A percentile compares a stretch with the other conserved stretches of the same genome.
Evolutionary conservation across 64 coral and sea anemone genomes (phyloP).

Genomic region (Pachyseris speciosa): DNA sequence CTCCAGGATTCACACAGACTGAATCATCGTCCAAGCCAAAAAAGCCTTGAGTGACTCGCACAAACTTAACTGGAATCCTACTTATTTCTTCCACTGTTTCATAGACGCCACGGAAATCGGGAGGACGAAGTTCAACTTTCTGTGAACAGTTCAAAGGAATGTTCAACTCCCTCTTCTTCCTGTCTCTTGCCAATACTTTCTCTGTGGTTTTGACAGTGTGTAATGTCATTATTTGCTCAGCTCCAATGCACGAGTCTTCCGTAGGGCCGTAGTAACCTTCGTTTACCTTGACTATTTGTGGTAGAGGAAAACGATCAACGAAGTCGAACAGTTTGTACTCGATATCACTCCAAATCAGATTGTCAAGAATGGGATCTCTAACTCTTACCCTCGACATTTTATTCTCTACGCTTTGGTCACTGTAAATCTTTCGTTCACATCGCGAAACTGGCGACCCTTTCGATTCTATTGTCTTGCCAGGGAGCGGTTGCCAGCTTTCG

Average conservation of each 20-base stretch:
- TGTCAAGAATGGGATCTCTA: slow-evolving; percentile 53
- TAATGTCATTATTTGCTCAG: slow-evolving; percentile 81
- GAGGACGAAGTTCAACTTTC: slow-evolving; percentile 81
- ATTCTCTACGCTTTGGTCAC: neutral
- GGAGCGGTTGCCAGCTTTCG: neutral
- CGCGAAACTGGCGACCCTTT: no score
- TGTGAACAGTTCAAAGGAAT: slow-evolving; percentile 96
- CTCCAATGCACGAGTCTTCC: slow-evolving; percentile 92
- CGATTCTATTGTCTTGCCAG: no score
- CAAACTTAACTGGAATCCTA: slow-evolving; percentile 48
- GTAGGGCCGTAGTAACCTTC: slow-evolving; percentile 93
- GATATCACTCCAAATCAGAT: slow-evolving; percentile 79
- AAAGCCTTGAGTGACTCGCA: slow-evolving; percentile 89
- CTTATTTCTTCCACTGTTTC: slow-evolving; percentile 77
- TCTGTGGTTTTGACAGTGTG: slow-evolving; percentile 84
- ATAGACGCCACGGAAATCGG: slow-evolving; percentile 74
- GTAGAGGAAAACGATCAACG: slow-evolving; percentile 87
- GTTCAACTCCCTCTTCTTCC: slow-evolving; percentile 68
- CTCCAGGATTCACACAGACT: slow-evolving; percentile 86
- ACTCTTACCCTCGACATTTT: neutral
- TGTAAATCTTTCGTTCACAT: no score
- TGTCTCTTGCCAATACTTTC: slow-evolving; percentile 81
- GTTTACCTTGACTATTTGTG: slow-evolving; percentile 90
- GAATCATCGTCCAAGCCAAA: slow-evolving; percentile 78
- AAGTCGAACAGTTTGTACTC: slow-evolving; percentile 87